Evolutionary conservation across 1,140 invertebrate species (phyloP).

Genomic region (Hydropsyche tenuis): DNA sequence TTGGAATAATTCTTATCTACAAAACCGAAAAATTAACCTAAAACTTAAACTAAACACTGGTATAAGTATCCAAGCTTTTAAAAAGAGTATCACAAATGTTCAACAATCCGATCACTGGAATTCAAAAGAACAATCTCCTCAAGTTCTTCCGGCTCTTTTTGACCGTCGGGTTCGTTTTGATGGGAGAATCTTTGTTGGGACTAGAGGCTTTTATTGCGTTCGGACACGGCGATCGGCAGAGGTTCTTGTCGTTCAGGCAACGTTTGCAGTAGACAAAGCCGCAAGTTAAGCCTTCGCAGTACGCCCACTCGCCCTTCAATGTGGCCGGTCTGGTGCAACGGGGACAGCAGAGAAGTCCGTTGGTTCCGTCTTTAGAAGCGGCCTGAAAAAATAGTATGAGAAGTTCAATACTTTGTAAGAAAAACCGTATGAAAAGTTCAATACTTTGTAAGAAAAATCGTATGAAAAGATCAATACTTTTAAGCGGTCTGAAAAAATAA

Average conservation of each 20-base stretch:
- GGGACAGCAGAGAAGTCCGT: slow-evolving; percentile 56
- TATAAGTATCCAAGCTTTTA: no score
- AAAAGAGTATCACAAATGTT: no score
- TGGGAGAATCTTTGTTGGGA: slow-evolving; percentile 55
- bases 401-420: no score
- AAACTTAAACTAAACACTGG: no score
- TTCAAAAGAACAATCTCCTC: slow-evolving; percentile 13
- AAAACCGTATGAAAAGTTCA: no score
- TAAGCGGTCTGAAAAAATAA: no score
- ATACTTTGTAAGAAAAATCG: no score
- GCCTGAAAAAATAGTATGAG: slow-evolving; percentile 53
- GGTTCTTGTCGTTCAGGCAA: slow-evolving; percentile 55
- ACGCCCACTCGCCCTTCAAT: slow-evolving; percentile 57
- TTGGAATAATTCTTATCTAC: no score
- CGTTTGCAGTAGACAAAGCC: slow-evolving; percentile 56
- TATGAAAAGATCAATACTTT: no score
- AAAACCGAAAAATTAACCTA: no score
- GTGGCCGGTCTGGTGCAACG: slow-evolving; percentile 57
- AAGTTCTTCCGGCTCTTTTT: slow-evolving; percentile 59
- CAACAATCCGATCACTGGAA: no score
- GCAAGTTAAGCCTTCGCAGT: slow-evolving; percentile 56
- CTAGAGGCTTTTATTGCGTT: slow-evolving; percentile 55
- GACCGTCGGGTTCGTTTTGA: slow-evolving; percentile 53
- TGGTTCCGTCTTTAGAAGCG: slow-evolving; percentile 53
- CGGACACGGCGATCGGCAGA: background rate